phyloP scores from a whole-genome alignment of 2,113 vertebrate species.

The Sander vitreus region DNA sequence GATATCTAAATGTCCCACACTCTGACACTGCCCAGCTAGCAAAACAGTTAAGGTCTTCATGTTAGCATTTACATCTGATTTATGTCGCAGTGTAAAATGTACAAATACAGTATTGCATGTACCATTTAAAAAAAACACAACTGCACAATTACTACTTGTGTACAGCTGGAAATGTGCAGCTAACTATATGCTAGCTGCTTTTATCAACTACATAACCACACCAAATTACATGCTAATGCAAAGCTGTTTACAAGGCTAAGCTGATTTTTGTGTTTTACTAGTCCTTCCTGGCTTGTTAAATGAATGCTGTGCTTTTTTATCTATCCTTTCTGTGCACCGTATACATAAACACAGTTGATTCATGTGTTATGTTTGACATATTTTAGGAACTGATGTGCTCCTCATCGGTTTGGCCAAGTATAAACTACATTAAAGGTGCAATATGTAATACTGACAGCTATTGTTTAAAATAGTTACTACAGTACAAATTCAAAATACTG shows the following conservation, averaged over 20 bases:
- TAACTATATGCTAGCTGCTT: not conserved
- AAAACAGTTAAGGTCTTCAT: not conserved
- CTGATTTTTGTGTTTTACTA: not conserved
- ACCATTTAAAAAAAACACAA: conserved; percentile 17
- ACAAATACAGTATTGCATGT: conserved; percentile 12
- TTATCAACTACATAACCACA: conserved; percentile 6
- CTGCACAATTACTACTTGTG: not conserved
- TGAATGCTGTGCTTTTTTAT: not conserved
- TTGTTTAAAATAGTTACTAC: no score
- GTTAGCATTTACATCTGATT: not conserved
- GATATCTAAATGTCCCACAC: conserved; percentile 8
- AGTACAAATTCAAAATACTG: no score
- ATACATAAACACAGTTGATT: not conserved
- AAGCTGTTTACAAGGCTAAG: not conserved
- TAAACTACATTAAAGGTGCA: not conserved
- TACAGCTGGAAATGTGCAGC: not conserved
- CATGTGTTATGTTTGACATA: no score
- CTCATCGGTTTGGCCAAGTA: not conserved
- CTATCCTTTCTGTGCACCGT: not conserved
- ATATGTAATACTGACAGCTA: no score
- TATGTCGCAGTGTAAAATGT: conserved; percentile 6
- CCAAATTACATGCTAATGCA: not conserved
- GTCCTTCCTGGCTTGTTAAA: not conserved
- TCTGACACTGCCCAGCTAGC: not conserved
- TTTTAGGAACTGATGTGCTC: not conserved